Evolutionary conservation across 1,140 invertebrate species (phyloP), one percentile per base, ranked within the genome.

Genomic region (Wiebesia pumilae): DNA sequence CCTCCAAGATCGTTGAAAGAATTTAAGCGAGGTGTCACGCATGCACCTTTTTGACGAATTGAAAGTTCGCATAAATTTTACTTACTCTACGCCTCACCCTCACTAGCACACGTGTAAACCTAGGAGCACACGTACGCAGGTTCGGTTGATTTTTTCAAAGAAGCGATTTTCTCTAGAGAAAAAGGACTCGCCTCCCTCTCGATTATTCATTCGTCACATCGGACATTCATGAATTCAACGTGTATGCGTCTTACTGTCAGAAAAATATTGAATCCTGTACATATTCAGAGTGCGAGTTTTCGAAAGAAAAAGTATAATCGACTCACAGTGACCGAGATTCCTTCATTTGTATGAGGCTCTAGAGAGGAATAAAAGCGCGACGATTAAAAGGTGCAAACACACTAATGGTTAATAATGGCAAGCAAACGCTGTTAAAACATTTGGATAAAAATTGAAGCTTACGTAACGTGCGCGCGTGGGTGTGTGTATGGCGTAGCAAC

Each of bases 191-290:
- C 33, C 78, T 62, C 73, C 65, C 73, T 83, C 54, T 88, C 83
- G 87, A 88, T 89, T 90, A 83, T 83, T 87, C 81, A 80, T 87
- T 83, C 81, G 65, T 83, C 67, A 80, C 73, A 87, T 87, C 75
- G 83, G 47, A 40, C 24, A 88, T 89, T 87, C 87, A 88, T 89
- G 87, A 88, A 87, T 88, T 79, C 58, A 12, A 78, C 54, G 67
- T 51, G n/a, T n/a, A 86, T 77, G 54, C 78, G 73, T 85, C 27
- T 33, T 35, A 10, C 30, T 62, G 51, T 75, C 88, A 73, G 85
- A 83, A 90, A 89, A 90, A 90, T 91, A 89, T 91, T 89, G 87
- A 89, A 83, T 51, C 71, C 54, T 27, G 40, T 83, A 73, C 73
- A 82, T 62, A 85, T 82, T 77, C 82, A 38, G 54, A 77, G 12